Percentiles rank a stretch among this genome's conserved stretches.
Conservation (phyloP, 2,113 vertebrate genomes). For the Chaetorhynchus papuensis region DNA sequence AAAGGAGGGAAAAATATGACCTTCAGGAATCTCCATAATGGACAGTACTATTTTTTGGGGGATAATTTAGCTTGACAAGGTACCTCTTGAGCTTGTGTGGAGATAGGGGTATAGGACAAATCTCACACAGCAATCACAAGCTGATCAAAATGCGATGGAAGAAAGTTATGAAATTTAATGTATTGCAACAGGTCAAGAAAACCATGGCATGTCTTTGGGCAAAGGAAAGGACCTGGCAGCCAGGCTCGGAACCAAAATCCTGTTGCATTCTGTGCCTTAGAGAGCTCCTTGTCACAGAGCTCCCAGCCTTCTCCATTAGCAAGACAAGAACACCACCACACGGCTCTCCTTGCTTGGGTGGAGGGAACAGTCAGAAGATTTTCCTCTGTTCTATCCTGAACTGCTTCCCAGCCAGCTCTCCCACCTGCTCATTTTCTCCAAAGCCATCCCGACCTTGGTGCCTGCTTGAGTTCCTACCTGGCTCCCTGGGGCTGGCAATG, state of each 20-base stretch:
- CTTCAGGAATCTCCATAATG: not conserved
- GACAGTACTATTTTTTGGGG: not conserved
- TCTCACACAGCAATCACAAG: not conserved
- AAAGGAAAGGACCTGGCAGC: not conserved
- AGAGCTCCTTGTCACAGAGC: not conserved
- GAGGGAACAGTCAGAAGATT: not conserved
- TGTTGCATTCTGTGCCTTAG: not conserved
- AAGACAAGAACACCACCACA: not conserved
- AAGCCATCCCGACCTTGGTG: accelerated
- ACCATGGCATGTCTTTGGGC: not conserved
- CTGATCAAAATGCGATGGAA: not conserved
- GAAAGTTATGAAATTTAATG: not conserved
- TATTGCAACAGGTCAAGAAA: not conserved
- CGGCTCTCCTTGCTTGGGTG: not conserved
- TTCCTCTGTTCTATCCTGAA: not conserved
- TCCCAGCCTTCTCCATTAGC: not conserved
- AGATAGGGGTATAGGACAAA: not conserved
- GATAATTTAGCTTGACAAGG: not conserved
- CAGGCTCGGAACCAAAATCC: not conserved
- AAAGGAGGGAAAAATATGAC: not conserved
- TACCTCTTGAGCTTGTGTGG: not conserved
- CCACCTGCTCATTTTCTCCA: not conserved
- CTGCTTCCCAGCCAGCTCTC: not conserved
- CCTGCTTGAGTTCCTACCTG: not conserved
- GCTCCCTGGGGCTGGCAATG: not conserved